A percentile compares a stretch with the other conserved stretches of the same genome.
phyloP scores from a whole-genome alignment of 2,888 invertebrate genomes.

The Cepaea hortensis region DNA sequence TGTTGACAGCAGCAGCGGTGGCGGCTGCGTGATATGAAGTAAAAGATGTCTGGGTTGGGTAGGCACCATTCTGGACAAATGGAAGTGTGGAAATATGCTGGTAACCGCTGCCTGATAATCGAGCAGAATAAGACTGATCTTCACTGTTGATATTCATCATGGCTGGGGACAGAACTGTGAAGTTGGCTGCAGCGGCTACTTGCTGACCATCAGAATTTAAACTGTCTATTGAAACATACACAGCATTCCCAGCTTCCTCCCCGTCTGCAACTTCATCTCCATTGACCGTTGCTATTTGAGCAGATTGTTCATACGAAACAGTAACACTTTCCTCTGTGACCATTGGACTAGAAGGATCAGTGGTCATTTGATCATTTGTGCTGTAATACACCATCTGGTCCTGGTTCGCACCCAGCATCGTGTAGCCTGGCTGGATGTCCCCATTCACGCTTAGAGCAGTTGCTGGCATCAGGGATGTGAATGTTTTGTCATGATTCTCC shows the following conservation, averaged over 20 bases:
- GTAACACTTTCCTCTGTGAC: constrained; percentile 30
- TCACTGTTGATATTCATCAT: constrained; percentile 32
- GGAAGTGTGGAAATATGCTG: constrained; percentile 49
- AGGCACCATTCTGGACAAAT: constrained; percentile 47
- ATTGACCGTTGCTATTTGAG: constrained; percentile 28
- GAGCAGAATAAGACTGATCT: constrained; percentile 33
- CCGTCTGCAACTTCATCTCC: constrained; percentile 20
- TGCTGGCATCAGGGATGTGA: constrained; percentile 48
- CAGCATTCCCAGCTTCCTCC: constrained; percentile 14
- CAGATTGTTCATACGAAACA: constrained; percentile 40
- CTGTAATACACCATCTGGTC: constrained; percentile 42
- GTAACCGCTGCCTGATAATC: constrained; percentile 19
- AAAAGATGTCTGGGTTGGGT: constrained; percentile 32
- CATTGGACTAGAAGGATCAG: constrained; percentile 20
- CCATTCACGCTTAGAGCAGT: constrained; percentile 43
- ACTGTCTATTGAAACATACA: constrained; percentile 44
- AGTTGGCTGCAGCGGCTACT: constrained; percentile 12
- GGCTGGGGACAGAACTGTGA: constrained; percentile 44
- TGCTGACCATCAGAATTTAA: constrained; percentile 27
- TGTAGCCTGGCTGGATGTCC: constrained; percentile 40
- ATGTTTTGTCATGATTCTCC: constrained; percentile 42
- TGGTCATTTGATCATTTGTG: constrained; percentile 30
- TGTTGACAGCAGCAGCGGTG: constrained; percentile 5
- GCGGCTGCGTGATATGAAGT: constrained; percentile 17
- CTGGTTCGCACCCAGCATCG: constrained; percentile 33